Percentiles rank a stretch among this genome's conserved stretches.
These are phyloP conservation scores for Myrmophylax atrothorax DNA, from an alignment of 2,113 vertebrate species.

Conservation along the genomic window DNA sequence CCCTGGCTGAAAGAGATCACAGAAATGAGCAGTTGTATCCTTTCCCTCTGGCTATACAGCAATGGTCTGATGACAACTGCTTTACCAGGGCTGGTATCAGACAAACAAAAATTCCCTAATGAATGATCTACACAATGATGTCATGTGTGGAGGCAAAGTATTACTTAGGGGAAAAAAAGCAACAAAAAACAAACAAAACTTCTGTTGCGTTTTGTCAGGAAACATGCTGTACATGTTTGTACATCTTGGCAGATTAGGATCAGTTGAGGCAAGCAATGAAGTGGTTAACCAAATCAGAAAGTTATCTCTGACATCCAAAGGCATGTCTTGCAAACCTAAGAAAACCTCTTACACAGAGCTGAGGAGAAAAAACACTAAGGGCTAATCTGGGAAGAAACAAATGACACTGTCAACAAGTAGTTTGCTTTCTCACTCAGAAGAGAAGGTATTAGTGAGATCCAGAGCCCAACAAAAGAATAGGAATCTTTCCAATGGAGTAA, in stretches of 20 bases:
- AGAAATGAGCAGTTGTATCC: constrained; percentile 59
- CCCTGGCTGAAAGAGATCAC: constrained; percentile 33
- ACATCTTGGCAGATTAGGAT: constrained; percentile 62
- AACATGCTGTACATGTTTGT: constrained; percentile 58
- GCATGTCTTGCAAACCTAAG: constrained; percentile 13
- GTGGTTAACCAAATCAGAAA: constrained; percentile 61
- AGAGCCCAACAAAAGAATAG: not conserved
- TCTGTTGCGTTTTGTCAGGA: constrained; percentile 33
- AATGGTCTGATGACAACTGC: constrained; percentile 53
- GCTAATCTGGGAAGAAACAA: constrained; percentile 33
- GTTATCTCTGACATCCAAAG: constrained; percentile 42
- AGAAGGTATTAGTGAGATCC: not conserved
- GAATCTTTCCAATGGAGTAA: not conserved
- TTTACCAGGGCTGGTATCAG: constrained; percentile 33
- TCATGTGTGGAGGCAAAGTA: not conserved
- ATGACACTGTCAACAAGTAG: not conserved
- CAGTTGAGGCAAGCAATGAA: constrained; percentile 65
- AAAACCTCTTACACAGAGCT: not conserved
- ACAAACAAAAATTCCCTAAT: constrained; percentile 36
- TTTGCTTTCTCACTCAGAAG: constrained; percentile 31
- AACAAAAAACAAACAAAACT: not conserved
- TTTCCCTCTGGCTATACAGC: constrained; percentile 59
- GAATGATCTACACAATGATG: constrained; percentile 33
- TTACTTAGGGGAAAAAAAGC: not conserved
- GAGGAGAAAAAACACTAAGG: not conserved